Evolutionary conservation across 2,797 vertebrate species (phyloP).

Genomic region (Erpetoichthys calabaricus): DNA sequence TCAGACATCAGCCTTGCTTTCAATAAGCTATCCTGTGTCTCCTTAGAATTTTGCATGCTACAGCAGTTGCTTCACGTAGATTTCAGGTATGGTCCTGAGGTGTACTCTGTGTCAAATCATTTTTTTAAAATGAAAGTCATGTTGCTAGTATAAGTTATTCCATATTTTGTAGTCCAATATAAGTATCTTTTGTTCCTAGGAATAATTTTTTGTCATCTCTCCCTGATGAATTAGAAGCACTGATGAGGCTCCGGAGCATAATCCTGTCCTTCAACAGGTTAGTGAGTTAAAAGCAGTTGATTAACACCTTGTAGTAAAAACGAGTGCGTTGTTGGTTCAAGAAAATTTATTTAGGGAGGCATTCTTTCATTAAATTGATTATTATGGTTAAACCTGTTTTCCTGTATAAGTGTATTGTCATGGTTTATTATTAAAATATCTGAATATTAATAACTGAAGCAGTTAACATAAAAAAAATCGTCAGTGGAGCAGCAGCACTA

Average conservation of each 20-base stretch:
- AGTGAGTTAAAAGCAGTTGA: conserved; percentile 8
- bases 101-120: background rate
- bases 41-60: conserved; percentile 56
- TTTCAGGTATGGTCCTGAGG: conserved; percentile 58
- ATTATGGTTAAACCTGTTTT: too few species aligned
- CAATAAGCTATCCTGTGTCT: conserved; percentile 66
- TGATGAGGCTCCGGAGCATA: conserved; percentile 59
- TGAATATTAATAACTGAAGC: too few species aligned
- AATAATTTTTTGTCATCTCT: conserved; percentile 76
- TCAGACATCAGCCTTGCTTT: conserved; percentile 73
- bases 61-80: conserved; percentile 69
- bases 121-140: background rate
- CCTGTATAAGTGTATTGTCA: too few species aligned
- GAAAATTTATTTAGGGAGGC: too few species aligned
- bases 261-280: conserved; percentile 82
- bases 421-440: too few species aligned
- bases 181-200: conserved; percentile 35
- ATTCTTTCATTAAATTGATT: too few species aligned
- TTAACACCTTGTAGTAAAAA: too few species aligned
- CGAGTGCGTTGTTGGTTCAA: too few species aligned
- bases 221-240: conserved; percentile 62
- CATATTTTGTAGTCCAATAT: too few species aligned
- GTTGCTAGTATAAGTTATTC: too few species aligned
- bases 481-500: too few species aligned
- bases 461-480: too few species aligned